These are phyloP conservation scores for Gymnothorax reevesii DNA, from an alignment of 2,797 vertebrate species.

Conservation along the genomic window DNA sequence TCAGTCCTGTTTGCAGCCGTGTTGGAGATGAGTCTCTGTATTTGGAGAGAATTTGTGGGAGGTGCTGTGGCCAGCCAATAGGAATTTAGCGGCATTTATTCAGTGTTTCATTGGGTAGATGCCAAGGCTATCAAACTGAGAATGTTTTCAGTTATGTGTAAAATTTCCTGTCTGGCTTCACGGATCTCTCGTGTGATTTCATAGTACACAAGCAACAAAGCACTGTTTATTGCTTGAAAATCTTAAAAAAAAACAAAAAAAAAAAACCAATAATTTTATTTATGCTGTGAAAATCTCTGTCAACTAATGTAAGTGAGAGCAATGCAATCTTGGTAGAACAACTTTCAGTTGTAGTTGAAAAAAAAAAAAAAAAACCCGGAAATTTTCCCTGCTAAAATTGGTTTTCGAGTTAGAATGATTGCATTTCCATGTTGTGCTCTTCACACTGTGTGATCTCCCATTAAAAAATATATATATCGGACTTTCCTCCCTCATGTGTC, in stretches of 20 bases:
- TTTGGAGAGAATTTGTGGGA: neutral
- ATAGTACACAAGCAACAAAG: neutral
- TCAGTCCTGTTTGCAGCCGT: neutral
- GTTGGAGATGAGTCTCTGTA: neutral
- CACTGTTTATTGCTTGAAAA: neutral
- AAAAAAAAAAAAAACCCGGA: neutral
- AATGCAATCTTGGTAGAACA: neutral
- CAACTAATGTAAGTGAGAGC: neutral
- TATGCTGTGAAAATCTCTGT: neutral
- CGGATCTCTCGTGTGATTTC: neutral
- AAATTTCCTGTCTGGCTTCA: neutral
- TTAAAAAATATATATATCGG: neutral
- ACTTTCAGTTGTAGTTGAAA: neutral
- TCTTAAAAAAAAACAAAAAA: too few relatives aligned
- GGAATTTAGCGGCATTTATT: neutral
- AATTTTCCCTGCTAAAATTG: neutral
- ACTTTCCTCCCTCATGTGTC: neutral
- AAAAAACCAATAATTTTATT: neutral
- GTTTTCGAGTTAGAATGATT: neutral
- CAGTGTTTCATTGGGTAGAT: neutral
- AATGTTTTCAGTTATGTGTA: neutral
- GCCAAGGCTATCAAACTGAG: neutral
- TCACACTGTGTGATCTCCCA: neutral
- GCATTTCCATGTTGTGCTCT: neutral
- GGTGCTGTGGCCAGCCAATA: neutral